These are phyloP conservation scores for Periophthalmus magnuspinnatus DNA, from an alignment of 2,797 vertebrate species.

Conservation along the genomic window DNA sequence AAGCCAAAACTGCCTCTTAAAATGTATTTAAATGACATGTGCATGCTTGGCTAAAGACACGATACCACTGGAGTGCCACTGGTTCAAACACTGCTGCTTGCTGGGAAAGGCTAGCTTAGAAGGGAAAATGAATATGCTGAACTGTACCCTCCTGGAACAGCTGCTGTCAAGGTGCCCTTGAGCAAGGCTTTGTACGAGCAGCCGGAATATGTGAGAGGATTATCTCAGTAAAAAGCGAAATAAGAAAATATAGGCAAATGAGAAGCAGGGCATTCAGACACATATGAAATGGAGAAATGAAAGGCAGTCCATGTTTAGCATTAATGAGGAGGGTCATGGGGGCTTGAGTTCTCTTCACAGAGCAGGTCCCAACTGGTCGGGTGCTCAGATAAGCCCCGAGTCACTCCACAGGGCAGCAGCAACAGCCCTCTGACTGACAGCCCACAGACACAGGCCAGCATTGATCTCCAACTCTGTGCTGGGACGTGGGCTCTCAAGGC, in stretches of 20 bases:
- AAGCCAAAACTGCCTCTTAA: constrained; percentile 53
- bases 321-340: constrained; percentile 21
- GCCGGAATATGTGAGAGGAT: constrained; percentile 36
- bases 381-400: constrained; percentile 44
- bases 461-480: constrained; percentile 69
- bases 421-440: constrained; percentile 66
- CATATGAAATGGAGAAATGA: constrained; percentile 8
- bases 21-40: constrained; percentile 55
- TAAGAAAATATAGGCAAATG: constrained; percentile 19
- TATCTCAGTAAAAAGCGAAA: constrained; percentile 30
- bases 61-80: constrained; percentile 47
- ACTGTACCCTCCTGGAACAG: constrained; percentile 27
- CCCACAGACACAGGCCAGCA: constrained; percentile 52
- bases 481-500: constrained; percentile 61
- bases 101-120: constrained; percentile 34
- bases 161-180: constrained; percentile 59
- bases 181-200: constrained; percentile 50
- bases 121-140: constrained; percentile 27
- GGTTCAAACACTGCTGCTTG: constrained; percentile 36
- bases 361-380: constrained; percentile 37
- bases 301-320: constrained; percentile 3
- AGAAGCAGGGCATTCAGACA: constrained; percentile 6
- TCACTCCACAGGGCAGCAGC: constrained; percentile 39
- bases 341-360: constrained; percentile 35
- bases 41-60: constrained; percentile 31